Base-by-base conservation (phyloP, 37 sponge, comb jelly and placozoan genomes). In the Tethya wilhelma region DNA sequence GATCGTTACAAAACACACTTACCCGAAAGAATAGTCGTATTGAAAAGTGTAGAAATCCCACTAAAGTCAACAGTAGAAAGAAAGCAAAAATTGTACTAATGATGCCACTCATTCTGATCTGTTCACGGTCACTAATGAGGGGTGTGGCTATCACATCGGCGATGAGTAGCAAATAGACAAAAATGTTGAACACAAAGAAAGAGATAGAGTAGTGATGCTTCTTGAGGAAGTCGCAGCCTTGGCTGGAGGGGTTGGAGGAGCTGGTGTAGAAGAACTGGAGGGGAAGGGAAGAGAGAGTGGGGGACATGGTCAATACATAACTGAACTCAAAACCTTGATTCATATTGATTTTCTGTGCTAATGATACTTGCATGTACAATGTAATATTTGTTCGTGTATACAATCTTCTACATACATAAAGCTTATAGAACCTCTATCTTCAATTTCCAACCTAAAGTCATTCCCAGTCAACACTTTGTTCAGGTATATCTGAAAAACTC, bases 141-240 rank as follows among this genome's bases (percentile, higher is more conserved):
- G 85, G 80, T 73, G 90, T 90, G 63, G 90, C 85, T 74, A 90
- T 84, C 70, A 90, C 62, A n/a, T 84, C 85, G 28, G 85, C 85
- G 23, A 84, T 26, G 36, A 84, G 74, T 14, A 90, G 75, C 41
- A 84, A 68, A 31, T 79, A 84, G 7, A 90, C 90, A 14, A 84
- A 29, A 0, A 67, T 29, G 49, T 84, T 90, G 85, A 90, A 90
- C 17, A 73, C 22, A 12, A 79, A 17, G 38, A 79, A 80, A n/a
- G 67, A 31, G 28, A 79, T 36, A 5, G 80, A 84, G 56, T 84
- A 90, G 39, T 59, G 38, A 70, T 81, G 62, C 53, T 75, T 79
- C 36, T 58, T 64, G 3, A 90, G 63, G 64, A 84, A 90, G 23
- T 73, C 55, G 1, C 45, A 71, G 1, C 33, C 41, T 22, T 75